Conservation (phyloP, 2,113 vertebrate species). For the Cynocephalus volans region DNA sequence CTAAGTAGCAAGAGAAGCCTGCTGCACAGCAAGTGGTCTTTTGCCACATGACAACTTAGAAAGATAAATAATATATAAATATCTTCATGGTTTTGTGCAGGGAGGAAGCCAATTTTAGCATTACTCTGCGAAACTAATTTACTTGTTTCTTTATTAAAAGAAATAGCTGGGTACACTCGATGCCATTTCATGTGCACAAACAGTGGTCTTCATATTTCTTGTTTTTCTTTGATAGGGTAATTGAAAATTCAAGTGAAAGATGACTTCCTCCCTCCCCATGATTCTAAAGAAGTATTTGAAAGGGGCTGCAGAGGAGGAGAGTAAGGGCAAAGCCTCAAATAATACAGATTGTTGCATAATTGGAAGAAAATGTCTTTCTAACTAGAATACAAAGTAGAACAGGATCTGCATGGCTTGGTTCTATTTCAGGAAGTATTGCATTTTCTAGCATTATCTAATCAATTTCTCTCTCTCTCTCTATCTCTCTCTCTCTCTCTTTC, state of each 20-base stretch:
- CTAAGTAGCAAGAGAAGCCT: conserved; percentile 95
- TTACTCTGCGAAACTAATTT: conserved; percentile 86
- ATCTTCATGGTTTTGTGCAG: conserved; percentile 89
- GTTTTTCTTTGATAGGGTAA: conserved; percentile 63
- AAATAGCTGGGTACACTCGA: conserved; percentile 57
- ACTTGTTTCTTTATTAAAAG: conserved; percentile 78
- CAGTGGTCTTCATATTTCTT: conserved; percentile 68
- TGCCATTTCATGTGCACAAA: background rate
- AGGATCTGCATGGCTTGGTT: background rate
- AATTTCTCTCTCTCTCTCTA: background rate
- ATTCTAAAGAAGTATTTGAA: conserved; percentile 70
- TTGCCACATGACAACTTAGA: conserved; percentile 95
- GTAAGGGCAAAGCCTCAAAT: conserved; percentile 20
- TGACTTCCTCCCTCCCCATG: background rate
- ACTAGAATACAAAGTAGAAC: conserved; percentile 17
- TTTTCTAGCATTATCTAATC: conserved; percentile 8
- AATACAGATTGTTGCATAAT: conserved; percentile 66
- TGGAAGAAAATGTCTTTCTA: conserved; percentile 53
- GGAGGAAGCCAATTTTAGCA: conserved; percentile 86
- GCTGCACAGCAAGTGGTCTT: conserved; percentile 94
- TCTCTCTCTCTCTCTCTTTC: background rate
- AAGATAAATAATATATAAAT: conserved; percentile 98
- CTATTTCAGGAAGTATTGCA: conserved; percentile 24
- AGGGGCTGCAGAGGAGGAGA: background rate
- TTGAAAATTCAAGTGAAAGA: conserved; percentile 71